Conservation (phyloP, 2,888 invertebrate species). For the Tetanocera ferruginea region DNA sequence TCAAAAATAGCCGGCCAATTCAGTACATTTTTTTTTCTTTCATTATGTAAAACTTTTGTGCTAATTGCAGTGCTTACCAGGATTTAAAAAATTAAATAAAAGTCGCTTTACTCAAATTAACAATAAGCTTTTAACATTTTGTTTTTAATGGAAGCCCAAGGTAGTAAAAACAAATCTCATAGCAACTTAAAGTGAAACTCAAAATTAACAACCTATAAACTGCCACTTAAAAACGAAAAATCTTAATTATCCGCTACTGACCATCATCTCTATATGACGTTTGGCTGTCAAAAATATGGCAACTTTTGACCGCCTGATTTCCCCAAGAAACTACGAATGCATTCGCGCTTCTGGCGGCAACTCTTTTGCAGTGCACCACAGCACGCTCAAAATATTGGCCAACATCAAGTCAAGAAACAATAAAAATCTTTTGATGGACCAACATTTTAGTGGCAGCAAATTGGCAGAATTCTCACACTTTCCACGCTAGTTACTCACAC, state of each 20-base stretch:
- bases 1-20: too few relatives aligned
- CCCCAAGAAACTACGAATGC: neutral
- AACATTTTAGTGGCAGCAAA: slow-evolving; percentile 9
- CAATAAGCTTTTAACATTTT: too few relatives aligned
- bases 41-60: too few relatives aligned
- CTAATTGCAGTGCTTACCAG: neutral
- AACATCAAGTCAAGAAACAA: neutral
- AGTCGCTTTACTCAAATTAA: neutral
- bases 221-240: slow-evolving; percentile 5
- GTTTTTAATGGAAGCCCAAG: too few relatives aligned
- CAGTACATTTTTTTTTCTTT: too few relatives aligned
- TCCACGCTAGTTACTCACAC: neutral
- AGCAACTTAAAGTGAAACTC: too few relatives aligned
- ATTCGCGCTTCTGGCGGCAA: too few relatives aligned
- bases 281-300: neutral
- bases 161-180: too few relatives aligned
- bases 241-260: slow-evolving; percentile 8
- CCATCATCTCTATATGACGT: neutral
- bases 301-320: neutral
- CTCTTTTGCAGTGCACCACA: too few relatives aligned
- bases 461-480: slow-evolving; percentile 27
- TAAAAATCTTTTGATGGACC: slow-evolving; percentile 12
- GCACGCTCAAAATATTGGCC: neutral
- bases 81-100: neutral
- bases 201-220: slow-evolving; percentile 5